Percentiles rank a stretch among this genome's conserved stretches.
Evolutionary conservation across 2,888 invertebrate genomes (phyloP).

Genomic region (Prosapia bicincta): DNA sequence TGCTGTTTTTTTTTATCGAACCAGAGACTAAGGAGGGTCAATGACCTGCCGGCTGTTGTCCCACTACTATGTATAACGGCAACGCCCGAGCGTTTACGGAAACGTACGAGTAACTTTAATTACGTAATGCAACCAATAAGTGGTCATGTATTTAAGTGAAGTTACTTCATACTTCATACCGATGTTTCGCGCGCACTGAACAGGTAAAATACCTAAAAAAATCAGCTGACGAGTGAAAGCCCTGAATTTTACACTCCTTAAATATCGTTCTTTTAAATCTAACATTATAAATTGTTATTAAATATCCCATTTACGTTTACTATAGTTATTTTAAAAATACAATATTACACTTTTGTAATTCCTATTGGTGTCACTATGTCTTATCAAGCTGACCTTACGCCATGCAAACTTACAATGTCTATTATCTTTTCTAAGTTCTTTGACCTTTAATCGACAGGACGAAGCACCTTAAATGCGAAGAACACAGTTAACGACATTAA

Average conservation of each 20-base stretch:
- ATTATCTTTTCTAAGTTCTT: not conserved
- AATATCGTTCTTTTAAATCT: too few species aligned
- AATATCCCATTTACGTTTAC: too few species aligned
- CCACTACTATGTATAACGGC: conserved; percentile 8
- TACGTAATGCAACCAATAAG: not conserved
- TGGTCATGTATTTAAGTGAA: not conserved
- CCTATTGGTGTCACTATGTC: too few species aligned
- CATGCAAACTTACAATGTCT: not conserved
- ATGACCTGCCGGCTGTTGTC: conserved; percentile 13
- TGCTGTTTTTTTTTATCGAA: conserved; percentile 26
- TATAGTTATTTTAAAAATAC: too few species aligned
- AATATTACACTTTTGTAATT: too few species aligned
- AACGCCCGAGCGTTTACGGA: conserved; percentile 17
- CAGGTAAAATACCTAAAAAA: not conserved
- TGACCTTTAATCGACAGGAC: not conserved
- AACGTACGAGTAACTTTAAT: conserved; percentile 9
- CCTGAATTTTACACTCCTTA: too few species aligned
- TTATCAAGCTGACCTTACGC: not conserved
- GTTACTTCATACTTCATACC: not conserved
- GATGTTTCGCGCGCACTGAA: not conserved
- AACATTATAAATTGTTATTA: too few species aligned
- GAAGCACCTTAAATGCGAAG: too few species aligned
- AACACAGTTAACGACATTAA: too few species aligned
- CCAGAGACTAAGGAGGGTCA: conserved; percentile 21
- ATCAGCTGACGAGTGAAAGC: too few species aligned